Conservation (phyloP, 1,140 invertebrate genomes). For the Zeugodacus cucurbitae region DNA sequence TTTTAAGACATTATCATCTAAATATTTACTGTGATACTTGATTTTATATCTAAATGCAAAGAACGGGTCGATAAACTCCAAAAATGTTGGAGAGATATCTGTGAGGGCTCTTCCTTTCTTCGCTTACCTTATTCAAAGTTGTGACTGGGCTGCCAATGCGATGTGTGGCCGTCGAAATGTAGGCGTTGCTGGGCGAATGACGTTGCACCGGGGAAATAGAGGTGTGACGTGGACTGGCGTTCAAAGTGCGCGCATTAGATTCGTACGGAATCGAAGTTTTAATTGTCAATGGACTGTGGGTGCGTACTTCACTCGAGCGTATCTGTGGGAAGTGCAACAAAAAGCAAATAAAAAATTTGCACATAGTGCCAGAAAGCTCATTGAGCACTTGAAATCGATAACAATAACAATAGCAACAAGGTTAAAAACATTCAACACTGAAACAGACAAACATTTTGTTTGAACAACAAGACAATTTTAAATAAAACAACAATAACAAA, state of each 20-base stretch:
- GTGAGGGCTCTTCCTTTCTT: too few relatives aligned
- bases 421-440: constrained; percentile 22
- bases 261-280: constrained; percentile 62
- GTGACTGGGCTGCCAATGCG: constrained; percentile 63
- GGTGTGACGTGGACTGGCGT: constrained; percentile 57
- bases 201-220: constrained; percentile 62
- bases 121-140: constrained; percentile 54
- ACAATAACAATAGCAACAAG: neutral
- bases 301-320: constrained; percentile 60
- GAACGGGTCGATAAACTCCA: too few relatives aligned
- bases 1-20: too few relatives aligned
- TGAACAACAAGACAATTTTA: too few relatives aligned
- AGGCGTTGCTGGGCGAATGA: constrained; percentile 60
- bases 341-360: constrained; percentile 22
- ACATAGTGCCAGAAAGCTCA: neutral
- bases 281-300: constrained; percentile 63
- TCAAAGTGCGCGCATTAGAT: constrained; percentile 55
- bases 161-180: constrained; percentile 61
- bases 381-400: neutral
- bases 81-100: too few relatives aligned
- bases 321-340: constrained; percentile 49
- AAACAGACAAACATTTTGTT: constrained; percentile 12
- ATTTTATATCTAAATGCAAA: too few relatives aligned
- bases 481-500: constrained; percentile 8
- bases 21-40: too few relatives aligned